Evolutionary conservation across 1,140 invertebrate genomes (phyloP), one percentile per base, ranked within the genome.

Genomic region (Hylaeus volcanicus): DNA sequence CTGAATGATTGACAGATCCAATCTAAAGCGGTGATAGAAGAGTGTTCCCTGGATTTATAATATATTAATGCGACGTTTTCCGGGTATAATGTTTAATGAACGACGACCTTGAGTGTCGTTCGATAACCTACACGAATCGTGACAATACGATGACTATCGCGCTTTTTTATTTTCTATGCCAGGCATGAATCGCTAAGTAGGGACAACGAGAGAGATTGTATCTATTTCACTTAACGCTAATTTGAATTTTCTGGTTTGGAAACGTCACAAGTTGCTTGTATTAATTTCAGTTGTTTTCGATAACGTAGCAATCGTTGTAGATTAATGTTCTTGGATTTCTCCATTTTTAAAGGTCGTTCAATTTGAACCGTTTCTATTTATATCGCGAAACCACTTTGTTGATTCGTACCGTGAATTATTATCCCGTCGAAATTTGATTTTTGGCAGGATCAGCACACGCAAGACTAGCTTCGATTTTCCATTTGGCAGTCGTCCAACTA

Each of bases 401-500:
- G 55, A 8, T 63, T 56, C 39, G 15, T 69, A 39, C 15, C 41
- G 14, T 69, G 41, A 74, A 79, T 84, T 84, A 84, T 79, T 74
- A 45, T 73, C 26, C 14, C 55, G 37, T 70, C 51, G 51, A 70
- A 51, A 70, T 73, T 69, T 73, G 60, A 73, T 41, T 73, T 55
- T 39, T 58, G 53, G 61, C 43, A 65, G 37, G n/a, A 74, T 79
- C 71, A 48, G 26, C 9, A 51, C 70, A 79, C 77, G 77, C 53
- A 66, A 74, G 43, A 77, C 60, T 51, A 65, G 51, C 74, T 83
- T 75, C 73, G 61, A 81, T 72, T 81, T 84, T 71, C 66, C 61
- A 70, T 74, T 69, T 85, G 84, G 82, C 84, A 37, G 15, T 14
- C 37, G 51, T 76, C 73, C 84, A 85, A 76, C 58, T 81, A 81